Conservation (phyloP, 1,140 invertebrate genomes). For the Maniola jurtina region DNA sequence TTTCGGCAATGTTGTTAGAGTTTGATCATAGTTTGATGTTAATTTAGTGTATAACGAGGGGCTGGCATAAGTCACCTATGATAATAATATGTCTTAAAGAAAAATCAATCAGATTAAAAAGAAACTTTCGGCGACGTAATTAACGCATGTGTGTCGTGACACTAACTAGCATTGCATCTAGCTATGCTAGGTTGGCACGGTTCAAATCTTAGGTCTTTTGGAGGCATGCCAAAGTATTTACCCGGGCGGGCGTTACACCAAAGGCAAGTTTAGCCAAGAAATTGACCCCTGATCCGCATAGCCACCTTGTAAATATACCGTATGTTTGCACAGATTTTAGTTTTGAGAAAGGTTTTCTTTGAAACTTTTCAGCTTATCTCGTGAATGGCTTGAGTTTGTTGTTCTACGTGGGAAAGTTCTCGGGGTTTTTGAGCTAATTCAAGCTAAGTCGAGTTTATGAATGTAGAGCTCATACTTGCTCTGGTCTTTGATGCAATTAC, state of each 20-base stretch:
- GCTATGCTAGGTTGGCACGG: background rate
- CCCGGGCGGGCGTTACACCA: background rate
- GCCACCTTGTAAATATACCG: background rate
- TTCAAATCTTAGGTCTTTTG: slow-evolving; percentile 4
- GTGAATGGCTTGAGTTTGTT: too few relatives aligned
- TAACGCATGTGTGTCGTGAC: background rate
- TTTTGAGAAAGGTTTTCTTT: background rate
- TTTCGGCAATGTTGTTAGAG: too few relatives aligned
- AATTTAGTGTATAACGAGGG: too few relatives aligned
- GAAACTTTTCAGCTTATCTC: background rate
- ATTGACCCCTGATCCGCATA: slow-evolving; percentile 1
- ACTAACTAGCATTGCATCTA: background rate
- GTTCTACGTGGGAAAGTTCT: background rate
- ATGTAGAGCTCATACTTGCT: too few relatives aligned
- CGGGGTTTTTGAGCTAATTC: too few relatives aligned
- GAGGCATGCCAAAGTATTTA: background rate
- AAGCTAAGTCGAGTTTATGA: too few relatives aligned
- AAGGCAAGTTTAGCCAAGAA: slow-evolving; percentile 4
- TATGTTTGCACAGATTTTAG: background rate
- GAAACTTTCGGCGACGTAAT: too few relatives aligned
- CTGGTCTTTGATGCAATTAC: too few relatives aligned
- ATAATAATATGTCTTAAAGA: too few relatives aligned
- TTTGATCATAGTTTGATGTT: too few relatives aligned
- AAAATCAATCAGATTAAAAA: too few relatives aligned
- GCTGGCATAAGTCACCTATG: too few relatives aligned